Conservation (phyloP, 2,888 invertebrate species). For the Priocnemis perturbator region DNA sequence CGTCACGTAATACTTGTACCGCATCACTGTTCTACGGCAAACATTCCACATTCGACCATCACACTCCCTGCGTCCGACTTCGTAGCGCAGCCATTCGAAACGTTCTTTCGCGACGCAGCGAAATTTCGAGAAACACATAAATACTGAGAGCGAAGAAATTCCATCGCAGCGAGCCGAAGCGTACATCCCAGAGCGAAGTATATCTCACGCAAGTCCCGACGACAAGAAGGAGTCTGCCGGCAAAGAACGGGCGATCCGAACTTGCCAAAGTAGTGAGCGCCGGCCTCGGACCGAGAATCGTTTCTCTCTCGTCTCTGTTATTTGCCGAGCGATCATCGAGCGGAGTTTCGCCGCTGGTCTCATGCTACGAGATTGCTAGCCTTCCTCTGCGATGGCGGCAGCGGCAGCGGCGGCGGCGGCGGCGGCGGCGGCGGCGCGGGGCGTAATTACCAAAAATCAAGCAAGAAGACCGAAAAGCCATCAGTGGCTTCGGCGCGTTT, state of each 20-base stretch:
- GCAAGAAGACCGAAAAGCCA: constrained; percentile 62
- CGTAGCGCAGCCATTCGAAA: too few relatives aligned
- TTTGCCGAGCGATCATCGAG: constrained; percentile 63
- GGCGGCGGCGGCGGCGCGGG: neutral
- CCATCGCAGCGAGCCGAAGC: neutral
- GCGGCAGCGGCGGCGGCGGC: neutral
- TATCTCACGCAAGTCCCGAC: neutral
- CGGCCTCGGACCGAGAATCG: neutral
- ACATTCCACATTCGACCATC: too few relatives aligned
- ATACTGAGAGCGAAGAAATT: neutral
- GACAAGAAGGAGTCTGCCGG: neutral
- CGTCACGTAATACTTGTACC: neutral
- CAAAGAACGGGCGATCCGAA: too few relatives aligned
- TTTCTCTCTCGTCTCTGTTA: constrained; percentile 57
- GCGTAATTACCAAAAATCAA: constrained; percentile 67
- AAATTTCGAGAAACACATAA: neutral
- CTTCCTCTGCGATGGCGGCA: constrained; percentile 23
- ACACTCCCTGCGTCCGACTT: too few relatives aligned
- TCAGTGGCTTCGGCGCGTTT: constrained; percentile 59
- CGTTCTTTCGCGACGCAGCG: too few relatives aligned
- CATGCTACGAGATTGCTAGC: constrained; percentile 58
- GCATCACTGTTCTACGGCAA: too few relatives aligned
- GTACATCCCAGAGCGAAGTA: too few relatives aligned
- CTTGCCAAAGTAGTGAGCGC: too few relatives aligned
- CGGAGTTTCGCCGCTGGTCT: constrained; percentile 47